A percentile compares a stretch with the other conserved stretches of the same genome.
phyloP scores from a whole-genome alignment of 2,797 vertebrate species.

The Phrynocephalus forsythii region DNA sequence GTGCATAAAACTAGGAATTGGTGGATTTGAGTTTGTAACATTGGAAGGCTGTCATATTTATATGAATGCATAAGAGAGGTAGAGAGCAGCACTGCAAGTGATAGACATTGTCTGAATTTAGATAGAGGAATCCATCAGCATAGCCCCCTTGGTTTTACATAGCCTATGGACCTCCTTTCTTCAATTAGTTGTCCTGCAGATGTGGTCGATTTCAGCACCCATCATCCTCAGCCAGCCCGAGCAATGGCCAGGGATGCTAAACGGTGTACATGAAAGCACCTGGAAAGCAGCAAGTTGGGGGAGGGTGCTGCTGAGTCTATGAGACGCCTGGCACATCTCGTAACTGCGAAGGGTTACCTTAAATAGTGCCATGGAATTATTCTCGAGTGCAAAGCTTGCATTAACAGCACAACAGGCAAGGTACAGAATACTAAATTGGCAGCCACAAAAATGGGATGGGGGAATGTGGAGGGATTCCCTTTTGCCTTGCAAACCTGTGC shows the following conservation, averaged over 20 bases:
- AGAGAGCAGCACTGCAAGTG: too few relatives aligned
- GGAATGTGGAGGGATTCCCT: not conserved
- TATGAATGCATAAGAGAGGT: too few relatives aligned
- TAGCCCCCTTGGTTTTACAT: too few relatives aligned
- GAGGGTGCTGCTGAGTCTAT: not conserved
- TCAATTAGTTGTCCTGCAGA: not conserved
- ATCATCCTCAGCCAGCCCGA: not conserved
- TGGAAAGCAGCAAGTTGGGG: not conserved
- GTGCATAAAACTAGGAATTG: not conserved
- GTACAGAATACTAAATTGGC: not conserved
- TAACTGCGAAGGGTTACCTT: not conserved
- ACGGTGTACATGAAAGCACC: not conserved
- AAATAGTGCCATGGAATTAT: not conserved
- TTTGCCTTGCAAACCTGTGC: not conserved
- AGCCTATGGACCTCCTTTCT: too few relatives aligned
- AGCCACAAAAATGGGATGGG: not conserved
- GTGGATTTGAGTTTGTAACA: not conserved
- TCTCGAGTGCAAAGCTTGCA: not conserved
- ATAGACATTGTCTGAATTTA: too few relatives aligned
- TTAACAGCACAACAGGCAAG: not conserved
- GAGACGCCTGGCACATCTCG: too few relatives aligned
- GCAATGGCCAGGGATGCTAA: not conserved
- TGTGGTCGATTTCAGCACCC: not conserved
- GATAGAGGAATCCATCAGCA: too few relatives aligned
- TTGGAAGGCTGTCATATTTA: conserved; percentile 32